phyloP scores from a whole-genome alignment of 2,797 vertebrate species.

The Jordanella pulchra region DNA sequence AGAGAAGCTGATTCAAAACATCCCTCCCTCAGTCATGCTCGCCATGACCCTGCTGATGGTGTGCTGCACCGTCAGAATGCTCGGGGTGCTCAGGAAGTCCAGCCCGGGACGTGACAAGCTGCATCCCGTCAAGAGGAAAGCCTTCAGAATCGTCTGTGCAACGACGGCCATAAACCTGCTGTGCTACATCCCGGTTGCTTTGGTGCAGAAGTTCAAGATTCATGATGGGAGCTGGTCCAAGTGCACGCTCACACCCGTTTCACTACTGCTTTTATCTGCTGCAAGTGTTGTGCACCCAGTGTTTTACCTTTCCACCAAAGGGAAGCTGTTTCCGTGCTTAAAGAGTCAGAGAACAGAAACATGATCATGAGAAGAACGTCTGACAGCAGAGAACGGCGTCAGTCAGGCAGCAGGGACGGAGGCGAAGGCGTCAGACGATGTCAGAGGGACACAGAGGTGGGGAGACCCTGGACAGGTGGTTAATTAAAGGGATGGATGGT shows the following conservation, averaged over 20 bases:
- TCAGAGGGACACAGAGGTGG: no score
- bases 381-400: background rate
- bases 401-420: background rate
- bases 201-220: accelerated
- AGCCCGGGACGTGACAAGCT: slow-evolving; percentile 21
- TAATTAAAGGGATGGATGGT: no score
- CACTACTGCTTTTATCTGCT: slow-evolving; percentile 12
- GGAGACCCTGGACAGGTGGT: no score
- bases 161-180: background rate
- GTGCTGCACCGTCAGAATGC: slow-evolving; percentile 6
- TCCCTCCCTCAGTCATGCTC: accelerated
- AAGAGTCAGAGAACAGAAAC: background rate
- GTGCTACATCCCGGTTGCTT: slow-evolving; percentile 14
- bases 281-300: slow-evolving; percentile 47
- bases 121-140: slow-evolving; percentile 46
- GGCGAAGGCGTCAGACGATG: no score
- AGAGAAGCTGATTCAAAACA: accelerated
- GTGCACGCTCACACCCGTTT: accelerated
- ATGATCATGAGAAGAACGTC: background rate
- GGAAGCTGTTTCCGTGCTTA: slow-evolving; percentile 1
- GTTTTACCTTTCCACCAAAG: slow-evolving; percentile 37
- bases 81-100: slow-evolving; percentile 14
- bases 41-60: accelerated
- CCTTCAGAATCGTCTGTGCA: slow-evolving; percentile 18
- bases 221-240: accelerated